Percentiles rank a stretch among this genome's conserved stretches.
Evolutionary conservation across 2,113 vertebrate species (phyloP).

Genomic region (Neodontobutis hainanensis): DNA sequence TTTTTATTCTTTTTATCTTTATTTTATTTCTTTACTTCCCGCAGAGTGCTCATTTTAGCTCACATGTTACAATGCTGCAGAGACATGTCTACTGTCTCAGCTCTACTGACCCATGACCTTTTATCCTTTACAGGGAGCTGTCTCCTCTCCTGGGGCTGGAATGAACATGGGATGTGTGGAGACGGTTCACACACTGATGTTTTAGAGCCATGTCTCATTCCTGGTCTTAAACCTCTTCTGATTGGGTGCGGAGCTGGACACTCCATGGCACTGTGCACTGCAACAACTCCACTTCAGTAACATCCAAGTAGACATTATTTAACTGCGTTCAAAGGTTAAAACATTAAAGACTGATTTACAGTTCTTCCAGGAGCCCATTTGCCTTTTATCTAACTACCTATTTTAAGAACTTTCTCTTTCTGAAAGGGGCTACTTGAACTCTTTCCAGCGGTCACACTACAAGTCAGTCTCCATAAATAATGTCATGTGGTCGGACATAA

Average conservation of each 20-base stretch:
- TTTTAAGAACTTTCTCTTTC: constrained; percentile 26
- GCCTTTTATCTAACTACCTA: neutral
- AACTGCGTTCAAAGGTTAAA: neutral
- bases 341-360: constrained; percentile 4
- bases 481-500: constrained; percentile 12
- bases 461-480: constrained; percentile 35
- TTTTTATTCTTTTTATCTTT: neutral
- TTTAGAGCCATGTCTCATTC: constrained; percentile 74
- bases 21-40: constrained; percentile 5
- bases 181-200: constrained; percentile 81
- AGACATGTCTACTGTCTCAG: constrained; percentile 15
- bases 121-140: constrained; percentile 73
- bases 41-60: constrained; percentile 43
- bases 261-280: constrained; percentile 84
- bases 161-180: constrained; percentile 95
- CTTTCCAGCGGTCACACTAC: constrained; percentile 10
- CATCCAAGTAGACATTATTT: constrained; percentile 12
- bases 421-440: constrained; percentile 8
- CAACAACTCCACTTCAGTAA: constrained; percentile 17
- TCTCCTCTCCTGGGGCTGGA: constrained; percentile 94
- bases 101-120: constrained; percentile 53
- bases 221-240: constrained; percentile 70
- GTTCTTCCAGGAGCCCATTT: constrained; percentile 1
- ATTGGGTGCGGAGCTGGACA: constrained; percentile 94
- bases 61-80: neutral